Conservation (phyloP, 2,113 vertebrate species). For the Polyodon spathula region DNA sequence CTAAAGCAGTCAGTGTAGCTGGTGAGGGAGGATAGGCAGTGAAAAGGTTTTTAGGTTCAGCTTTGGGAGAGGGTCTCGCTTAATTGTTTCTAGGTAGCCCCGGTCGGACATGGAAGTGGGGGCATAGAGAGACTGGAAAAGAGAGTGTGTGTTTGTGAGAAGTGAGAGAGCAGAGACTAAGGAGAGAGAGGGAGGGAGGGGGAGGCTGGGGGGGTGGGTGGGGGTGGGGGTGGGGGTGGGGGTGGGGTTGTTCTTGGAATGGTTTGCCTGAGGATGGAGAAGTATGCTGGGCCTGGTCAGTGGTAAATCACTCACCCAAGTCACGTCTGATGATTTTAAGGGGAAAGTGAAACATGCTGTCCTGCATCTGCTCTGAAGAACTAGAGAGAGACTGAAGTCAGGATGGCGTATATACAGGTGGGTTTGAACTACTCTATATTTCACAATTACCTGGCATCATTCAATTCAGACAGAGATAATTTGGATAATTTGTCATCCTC, state of each 20-base stretch:
- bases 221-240: too few species aligned
- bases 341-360: conserved; percentile 8
- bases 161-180: neutral
- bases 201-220: neutral
- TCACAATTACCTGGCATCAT: neutral
- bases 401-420: conserved; percentile 22
- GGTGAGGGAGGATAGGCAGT: too few species aligned
- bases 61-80: too few species aligned
- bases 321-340: neutral
- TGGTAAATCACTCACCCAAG: conserved; percentile 1
- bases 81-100: too few species aligned
- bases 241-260: conserved; percentile 10
- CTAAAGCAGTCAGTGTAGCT: too few species aligned
- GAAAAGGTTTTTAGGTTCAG: too few species aligned
- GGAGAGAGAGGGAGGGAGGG: neutral
- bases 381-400: conserved; percentile 13
- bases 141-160: neutral
- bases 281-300: neutral
- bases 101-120: too few species aligned
- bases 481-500: too few species aligned
- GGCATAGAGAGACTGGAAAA: too few species aligned
- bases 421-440: neutral
- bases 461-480: too few species aligned
- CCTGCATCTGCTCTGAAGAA: conserved; percentile 9
- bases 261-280: conserved; percentile 9